Evolutionary conservation across 2,797 vertebrate genomes (phyloP).

Genomic region (Phataginus tricuspis): DNA sequence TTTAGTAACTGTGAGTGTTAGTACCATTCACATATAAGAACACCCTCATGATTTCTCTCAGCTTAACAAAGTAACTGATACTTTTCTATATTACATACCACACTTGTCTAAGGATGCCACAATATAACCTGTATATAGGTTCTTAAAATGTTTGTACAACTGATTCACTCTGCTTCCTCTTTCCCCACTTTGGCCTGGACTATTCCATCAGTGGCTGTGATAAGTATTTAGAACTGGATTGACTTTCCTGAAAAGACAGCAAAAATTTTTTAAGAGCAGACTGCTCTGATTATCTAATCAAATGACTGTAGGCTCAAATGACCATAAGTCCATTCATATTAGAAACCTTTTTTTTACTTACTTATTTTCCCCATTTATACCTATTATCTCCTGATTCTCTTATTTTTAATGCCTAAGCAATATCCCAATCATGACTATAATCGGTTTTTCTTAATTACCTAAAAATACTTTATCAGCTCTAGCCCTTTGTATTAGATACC

Average conservation of each 20-base stretch:
- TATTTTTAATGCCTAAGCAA: neutral
- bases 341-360: neutral
- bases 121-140: neutral
- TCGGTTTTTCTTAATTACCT: neutral
- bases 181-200: neutral
- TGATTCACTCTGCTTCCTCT: neutral
- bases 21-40: neutral
- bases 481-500: neutral
- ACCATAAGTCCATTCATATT: neutral
- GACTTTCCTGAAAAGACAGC: neutral
- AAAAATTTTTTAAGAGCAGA: neutral
- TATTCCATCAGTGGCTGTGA: neutral
- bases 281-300: neutral
- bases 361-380: neutral
- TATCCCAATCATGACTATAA: neutral
- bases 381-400: neutral
- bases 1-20: neutral
- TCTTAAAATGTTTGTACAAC: neutral
- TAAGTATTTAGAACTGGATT: neutral
- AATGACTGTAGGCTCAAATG: neutral
- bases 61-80: neutral
- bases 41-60: neutral
- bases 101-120: neutral
- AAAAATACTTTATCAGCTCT: conserved; percentile 7
- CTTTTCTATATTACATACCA: neutral